Evolutionary conservation across 1,140 invertebrate species (phyloP).

Genomic region (Eulimnadia texana): DNA sequence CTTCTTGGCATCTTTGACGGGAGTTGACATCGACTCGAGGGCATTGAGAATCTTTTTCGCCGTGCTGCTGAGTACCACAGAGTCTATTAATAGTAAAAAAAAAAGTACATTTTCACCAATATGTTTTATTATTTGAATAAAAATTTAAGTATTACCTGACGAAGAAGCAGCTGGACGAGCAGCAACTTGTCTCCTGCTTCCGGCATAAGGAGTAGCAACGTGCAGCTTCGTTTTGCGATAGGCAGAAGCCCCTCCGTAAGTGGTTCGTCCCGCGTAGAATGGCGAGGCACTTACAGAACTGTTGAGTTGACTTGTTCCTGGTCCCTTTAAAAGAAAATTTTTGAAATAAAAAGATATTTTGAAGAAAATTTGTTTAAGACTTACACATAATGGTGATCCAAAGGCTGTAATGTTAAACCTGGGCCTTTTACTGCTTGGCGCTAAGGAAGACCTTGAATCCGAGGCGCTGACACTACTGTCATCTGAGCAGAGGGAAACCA

Average conservation of each 20-base stretch:
- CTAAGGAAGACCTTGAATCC: neutral
- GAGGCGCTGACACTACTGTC: conserved; percentile 2
- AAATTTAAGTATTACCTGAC: neutral
- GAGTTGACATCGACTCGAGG: conserved; percentile 31
- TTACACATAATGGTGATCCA: conserved; percentile 2
- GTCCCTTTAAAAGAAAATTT: neutral
- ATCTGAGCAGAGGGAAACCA: neutral
- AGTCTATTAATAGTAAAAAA: neutral
- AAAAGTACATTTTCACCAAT: too few relatives aligned
- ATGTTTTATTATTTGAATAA: too few relatives aligned
- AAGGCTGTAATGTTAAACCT: conserved; percentile 11
- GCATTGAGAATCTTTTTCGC: conserved; percentile 29
- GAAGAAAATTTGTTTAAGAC: neutral
- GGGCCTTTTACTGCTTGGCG: conserved; percentile 12
- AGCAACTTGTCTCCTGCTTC: conserved; percentile 13
- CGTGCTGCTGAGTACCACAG: conserved; percentile 28
- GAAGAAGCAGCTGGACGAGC: neutral
- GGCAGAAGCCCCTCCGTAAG: conserved; percentile 59
- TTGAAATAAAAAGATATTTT: neutral
- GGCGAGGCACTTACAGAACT: conserved; percentile 39
- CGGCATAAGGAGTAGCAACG: conserved; percentile 23
- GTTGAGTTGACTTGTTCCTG: neutral
- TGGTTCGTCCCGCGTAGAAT: conserved; percentile 64
- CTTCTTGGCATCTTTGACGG: conserved; percentile 25
- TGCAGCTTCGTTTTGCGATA: conserved; percentile 28